Evolutionary conservation across 2,888 invertebrate species (phyloP), one percentile per base, ranked within the genome.

Genomic region (Acleris cristana): DNA sequence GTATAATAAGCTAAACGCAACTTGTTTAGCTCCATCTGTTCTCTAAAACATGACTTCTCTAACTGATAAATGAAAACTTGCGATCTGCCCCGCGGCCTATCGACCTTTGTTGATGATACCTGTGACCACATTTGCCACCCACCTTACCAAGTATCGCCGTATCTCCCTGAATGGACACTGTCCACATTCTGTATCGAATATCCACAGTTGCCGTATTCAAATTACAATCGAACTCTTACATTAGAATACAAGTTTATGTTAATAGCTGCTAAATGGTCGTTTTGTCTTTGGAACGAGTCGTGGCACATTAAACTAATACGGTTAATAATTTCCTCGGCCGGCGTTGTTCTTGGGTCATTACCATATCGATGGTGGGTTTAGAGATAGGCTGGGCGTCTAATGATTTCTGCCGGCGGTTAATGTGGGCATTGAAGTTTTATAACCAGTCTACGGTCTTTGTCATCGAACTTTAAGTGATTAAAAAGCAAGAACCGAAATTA

Each of bases 291-390:
- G 65, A 58, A 57, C 70, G 63, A 69, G 69, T 74, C 78, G 75
- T 78, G 80, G 75, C 73, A 76, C 81, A 77, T 82, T 81, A 83
- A 82, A 79, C 76, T 80, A 84, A 83, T 79, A 78, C 72, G 71
- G 65, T 73, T 77, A 77, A 80, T 83, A 82, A 81, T 76, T 82
- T 76, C 66, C 73, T 71, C 53, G 55, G 54, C 23, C 61, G 63
- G 66, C 72, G 64, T 53, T 71, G 68, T 61, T 64, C 57, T 58
- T 53, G 59, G 64, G 56, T 68, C 72, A 76, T 77, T 76, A 73
- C 70, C 75, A 72, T 76, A 74, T 74, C 73, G 74, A 72, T 65
- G 64, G 70, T 44, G 51, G 54, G 49, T 60, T 64, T 54, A 68
- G 68, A 70, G 70, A 55, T 48, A 21, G 57, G 34, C 19, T 19